Evolutionary conservation across 2,113 vertebrate genomes (phyloP).

Genomic region (Phrynosoma platyrhinos): DNA sequence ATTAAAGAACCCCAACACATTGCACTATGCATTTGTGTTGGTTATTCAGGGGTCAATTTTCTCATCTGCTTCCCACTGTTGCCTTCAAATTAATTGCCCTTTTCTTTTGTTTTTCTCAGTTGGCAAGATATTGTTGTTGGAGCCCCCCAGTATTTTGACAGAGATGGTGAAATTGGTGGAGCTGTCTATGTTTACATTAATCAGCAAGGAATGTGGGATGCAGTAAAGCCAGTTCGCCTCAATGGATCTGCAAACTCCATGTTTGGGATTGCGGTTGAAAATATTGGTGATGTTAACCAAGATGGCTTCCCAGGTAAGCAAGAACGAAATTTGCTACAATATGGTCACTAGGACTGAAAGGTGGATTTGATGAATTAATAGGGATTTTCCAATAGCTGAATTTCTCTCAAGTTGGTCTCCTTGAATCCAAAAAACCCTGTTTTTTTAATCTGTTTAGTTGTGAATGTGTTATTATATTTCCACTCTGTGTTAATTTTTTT

Average conservation of each 20-base stretch:
- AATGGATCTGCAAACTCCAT: slow-evolving; percentile 93
- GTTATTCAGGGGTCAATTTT: not conserved
- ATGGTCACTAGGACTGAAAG: not conserved
- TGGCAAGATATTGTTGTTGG: slow-evolving; percentile 98
- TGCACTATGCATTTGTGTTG: not conserved
- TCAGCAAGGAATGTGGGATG: slow-evolving; percentile 85
- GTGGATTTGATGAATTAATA: not conserved
- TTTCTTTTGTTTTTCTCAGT: slow-evolving; percentile 67
- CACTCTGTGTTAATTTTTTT: not conserved
- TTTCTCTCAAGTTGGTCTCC: not conserved
- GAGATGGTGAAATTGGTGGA: slow-evolving; percentile 89
- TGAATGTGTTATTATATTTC: not conserved
- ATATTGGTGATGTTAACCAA: slow-evolving; percentile 92
- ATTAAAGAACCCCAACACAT: not conserved
- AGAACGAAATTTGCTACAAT: rapidly evolving
- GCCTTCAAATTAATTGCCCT: slow-evolving; percentile 16
- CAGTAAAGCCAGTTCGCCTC: slow-evolving; percentile 83
- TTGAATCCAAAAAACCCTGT: not conserved
- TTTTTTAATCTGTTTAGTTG: not conserved
- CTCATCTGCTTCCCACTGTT: slow-evolving; percentile 5
- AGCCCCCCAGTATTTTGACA: slow-evolving; percentile 95
- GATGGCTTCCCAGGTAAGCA: slow-evolving; percentile 89
- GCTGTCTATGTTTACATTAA: slow-evolving; percentile 97
- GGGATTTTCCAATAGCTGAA: not conserved
- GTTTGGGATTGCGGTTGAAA: slow-evolving; percentile 95